Conservation (phyloP, 2,888 invertebrate genomes). For the Microdon myrmicae region DNA sequence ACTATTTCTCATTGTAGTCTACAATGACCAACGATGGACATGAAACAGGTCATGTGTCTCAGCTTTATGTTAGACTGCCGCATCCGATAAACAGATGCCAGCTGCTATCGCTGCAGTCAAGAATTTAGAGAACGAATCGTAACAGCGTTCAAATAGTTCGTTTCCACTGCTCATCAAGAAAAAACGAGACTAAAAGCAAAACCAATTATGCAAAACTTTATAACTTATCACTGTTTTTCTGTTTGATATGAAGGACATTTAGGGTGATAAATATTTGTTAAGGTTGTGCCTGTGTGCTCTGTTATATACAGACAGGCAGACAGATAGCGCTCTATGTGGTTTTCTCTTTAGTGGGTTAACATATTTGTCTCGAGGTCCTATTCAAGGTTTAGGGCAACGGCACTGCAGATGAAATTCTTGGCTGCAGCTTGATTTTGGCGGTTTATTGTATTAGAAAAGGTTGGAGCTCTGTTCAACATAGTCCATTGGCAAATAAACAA, state of each 20-base stretch:
- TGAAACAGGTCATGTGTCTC: constrained; percentile 38
- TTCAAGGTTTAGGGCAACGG: constrained; percentile 15
- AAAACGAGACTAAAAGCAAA: background rate
- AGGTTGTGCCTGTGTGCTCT: background rate
- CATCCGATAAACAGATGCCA: constrained; percentile 44
- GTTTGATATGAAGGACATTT: constrained; percentile 12
- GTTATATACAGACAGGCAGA: too few relatives aligned
- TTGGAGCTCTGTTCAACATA: too few relatives aligned
- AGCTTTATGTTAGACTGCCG: constrained; percentile 13
- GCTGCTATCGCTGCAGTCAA: too few relatives aligned
- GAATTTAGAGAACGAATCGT: too few relatives aligned
- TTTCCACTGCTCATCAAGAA: background rate
- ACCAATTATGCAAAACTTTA: constrained; percentile 24
- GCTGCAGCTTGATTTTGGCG: too few relatives aligned
- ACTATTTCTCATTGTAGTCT: constrained; percentile 37
- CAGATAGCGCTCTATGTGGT: too few relatives aligned
- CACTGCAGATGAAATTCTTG: constrained; percentile 37
- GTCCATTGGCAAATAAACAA: too few relatives aligned
- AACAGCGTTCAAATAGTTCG: too few relatives aligned
- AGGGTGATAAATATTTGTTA: background rate
- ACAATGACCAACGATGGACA: constrained; percentile 27
- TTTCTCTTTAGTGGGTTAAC: constrained; percentile 11
- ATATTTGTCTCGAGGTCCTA: constrained; percentile 1
- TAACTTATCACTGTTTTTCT: constrained; percentile 30
- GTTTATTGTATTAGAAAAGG: too few relatives aligned